A percentile compares a stretch with the other conserved stretches of the same genome.
Conservation (phyloP, 2,888 invertebrate species). For the Agriopis aurantiaria region DNA sequence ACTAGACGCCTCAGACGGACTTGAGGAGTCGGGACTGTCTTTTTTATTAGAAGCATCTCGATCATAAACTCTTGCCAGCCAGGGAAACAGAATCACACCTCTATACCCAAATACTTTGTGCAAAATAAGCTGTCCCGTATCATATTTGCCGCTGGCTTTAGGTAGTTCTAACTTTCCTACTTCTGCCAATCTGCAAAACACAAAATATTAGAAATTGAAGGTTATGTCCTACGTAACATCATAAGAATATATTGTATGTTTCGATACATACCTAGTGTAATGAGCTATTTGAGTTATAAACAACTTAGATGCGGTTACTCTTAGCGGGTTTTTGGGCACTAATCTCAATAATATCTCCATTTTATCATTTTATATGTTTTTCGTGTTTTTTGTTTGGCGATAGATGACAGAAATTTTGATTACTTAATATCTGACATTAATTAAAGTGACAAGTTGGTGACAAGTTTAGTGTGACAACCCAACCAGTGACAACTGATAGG, state of each 20-base stretch:
- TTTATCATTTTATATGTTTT: slow-evolving; percentile 80
- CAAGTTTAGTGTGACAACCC: slow-evolving; percentile 20
- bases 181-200: slow-evolving; percentile 92
- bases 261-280: slow-evolving; percentile 73
- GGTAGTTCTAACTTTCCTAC: slow-evolving; percentile 96
- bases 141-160: slow-evolving; percentile 95
- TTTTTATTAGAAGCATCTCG: slow-evolving; percentile 93
- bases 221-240: slow-evolving; percentile 71
- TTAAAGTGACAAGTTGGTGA: slow-evolving; percentile 12
- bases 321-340: slow-evolving; percentile 71
- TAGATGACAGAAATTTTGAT: slow-evolving; percentile 15
- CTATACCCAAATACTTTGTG: slow-evolving; percentile 99
- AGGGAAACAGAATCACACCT: slow-evolving; percentile 98
- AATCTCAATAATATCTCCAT: slow-evolving; percentile 84
- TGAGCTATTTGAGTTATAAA: slow-evolving; percentile 76
- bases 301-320: slow-evolving; percentile 73
- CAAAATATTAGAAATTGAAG: slow-evolving; percentile 52
- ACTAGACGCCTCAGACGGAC: slow-evolving; percentile 62
- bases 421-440: slow-evolving; percentile 35
- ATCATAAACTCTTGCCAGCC: slow-evolving; percentile 98
- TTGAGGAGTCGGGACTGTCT: slow-evolving; percentile 76
- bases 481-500: neutral
- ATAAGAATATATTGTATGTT: slow-evolving; percentile 15
- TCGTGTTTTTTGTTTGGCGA: slow-evolving; percentile 68
- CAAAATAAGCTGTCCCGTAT: slow-evolving; percentile 97